Percentiles rank a stretch among this genome's conserved stretches.
phyloP scores from a whole-genome alignment of 2,113 vertebrate genomes.

The Zosterops borbonicus region DNA sequence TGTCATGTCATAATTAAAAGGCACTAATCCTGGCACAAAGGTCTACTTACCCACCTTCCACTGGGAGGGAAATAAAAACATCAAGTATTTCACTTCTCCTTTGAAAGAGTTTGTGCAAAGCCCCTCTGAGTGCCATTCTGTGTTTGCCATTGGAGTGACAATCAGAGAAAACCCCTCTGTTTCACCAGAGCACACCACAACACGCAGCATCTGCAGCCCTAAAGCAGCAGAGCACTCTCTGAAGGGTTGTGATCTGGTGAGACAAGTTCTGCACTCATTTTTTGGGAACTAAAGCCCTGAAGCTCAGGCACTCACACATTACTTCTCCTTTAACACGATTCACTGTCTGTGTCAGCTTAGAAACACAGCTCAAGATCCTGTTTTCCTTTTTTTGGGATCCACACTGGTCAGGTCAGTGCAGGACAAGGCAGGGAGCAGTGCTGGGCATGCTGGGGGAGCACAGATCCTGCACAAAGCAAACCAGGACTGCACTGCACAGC shows the following conservation, averaged over 20 bases:
- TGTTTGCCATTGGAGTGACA: background rate
- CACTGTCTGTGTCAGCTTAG: fast-evolving
- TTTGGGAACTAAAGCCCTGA: background rate
- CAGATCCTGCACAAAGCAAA: background rate
- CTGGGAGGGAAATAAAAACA: background rate
- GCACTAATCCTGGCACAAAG: conserved; percentile 63
- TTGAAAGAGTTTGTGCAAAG: background rate
- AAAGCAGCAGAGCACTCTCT: background rate
- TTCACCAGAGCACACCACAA: background rate
- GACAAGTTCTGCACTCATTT: background rate
- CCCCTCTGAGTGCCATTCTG: background rate
- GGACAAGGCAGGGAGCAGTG: background rate
- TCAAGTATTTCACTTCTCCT: background rate
- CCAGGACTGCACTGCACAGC: background rate
- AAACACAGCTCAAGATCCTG: background rate
- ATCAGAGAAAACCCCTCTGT: background rate
- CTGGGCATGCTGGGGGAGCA: background rate
- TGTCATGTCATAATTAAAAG: conserved; percentile 43
- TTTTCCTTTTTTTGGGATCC: background rate
- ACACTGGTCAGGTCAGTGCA: background rate
- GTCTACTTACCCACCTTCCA: conserved; percentile 54
- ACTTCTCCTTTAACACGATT: background rate
- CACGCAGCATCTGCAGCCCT: background rate
- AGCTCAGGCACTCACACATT: background rate
- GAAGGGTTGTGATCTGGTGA: background rate